phyloP scores from a whole-genome alignment of 2,113 vertebrate genomes.

The Thalassarche chlororhynchos region DNA sequence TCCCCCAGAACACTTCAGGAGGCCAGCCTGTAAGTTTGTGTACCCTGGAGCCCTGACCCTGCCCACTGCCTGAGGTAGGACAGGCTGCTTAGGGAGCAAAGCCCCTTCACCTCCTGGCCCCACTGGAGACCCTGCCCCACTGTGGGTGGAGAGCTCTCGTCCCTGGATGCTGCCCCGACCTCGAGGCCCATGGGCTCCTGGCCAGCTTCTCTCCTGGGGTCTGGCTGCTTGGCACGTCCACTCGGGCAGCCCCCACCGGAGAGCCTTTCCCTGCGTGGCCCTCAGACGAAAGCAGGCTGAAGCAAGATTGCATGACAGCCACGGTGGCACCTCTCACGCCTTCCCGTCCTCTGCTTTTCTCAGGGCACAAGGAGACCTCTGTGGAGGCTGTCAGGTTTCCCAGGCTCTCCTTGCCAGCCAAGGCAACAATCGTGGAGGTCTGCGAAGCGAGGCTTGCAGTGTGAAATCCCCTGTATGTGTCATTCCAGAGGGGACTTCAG shows the following conservation, averaged over 20 bases:
- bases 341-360: neutral
- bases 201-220: neutral
- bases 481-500: neutral
- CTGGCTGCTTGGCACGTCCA: neutral
- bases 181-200: accelerated
- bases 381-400: neutral
- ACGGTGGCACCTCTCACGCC: accelerated
- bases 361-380: neutral
- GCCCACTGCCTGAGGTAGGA: neutral
- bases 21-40: neutral
- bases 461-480: neutral
- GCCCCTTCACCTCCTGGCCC: too few relatives aligned
- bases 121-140: neutral
- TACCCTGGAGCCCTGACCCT: neutral
- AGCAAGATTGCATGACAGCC: neutral
- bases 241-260: neutral
- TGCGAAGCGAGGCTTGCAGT: neutral
- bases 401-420: neutral
- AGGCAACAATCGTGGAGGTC: neutral
- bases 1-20: neutral
- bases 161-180: accelerated
- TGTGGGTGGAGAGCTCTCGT: neutral
- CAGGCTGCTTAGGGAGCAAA: neutral
- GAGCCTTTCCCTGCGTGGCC: accelerated
- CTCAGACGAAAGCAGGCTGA: neutral